Base-by-base conservation (phyloP, 2,888 invertebrate species). In the Limnephilus lunatus region DNA sequence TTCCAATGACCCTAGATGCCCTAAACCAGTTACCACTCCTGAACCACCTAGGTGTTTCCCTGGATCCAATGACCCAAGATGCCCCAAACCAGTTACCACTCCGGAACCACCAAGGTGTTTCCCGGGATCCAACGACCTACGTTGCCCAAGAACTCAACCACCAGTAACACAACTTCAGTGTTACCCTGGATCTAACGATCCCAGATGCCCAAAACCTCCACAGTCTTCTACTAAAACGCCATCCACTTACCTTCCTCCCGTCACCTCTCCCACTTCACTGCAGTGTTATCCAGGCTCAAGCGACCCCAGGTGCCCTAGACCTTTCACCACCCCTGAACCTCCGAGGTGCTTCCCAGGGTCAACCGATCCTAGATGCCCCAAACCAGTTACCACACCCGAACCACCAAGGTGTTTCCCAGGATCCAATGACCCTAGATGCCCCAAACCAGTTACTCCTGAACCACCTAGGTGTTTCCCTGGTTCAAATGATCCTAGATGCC, bases 401-500 rank as follows among this genome's bases (percentile, higher is more conserved):
- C 39, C 39, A 39, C 39, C 39, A 7, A 39, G 39, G 85, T 94
- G 93, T 91, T 94, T 82, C 92, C 94, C 94, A 85, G 94, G 93
- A 30, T 94, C 94, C 9, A 94, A 86, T 14, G 94, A 94, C 89
- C 94, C 94, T 30, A 82, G 94, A 31, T 94, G 94, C 83, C 94
- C 94, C 4, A 93, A 94, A 93, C 94, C 94, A 32, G 3, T 93
- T 83, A 91, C 94, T 44, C 89, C 92, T 82, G 87, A 93, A n/a
- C 91, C 92, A 80, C 93, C 93, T 25, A 91, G 90, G 48, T 94
- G 94, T 81, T 94, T 94, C 85, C 94, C 94, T 19, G 94, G 94
- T 1, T 94, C 95, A 7, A 93, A 93, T 14, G 95, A 96, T 94
- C 95, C 95, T 0, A 94, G 95, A n/a, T 95, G 95, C 93, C 95